These are phyloP conservation scores for Carassius auratus DNA, from an alignment of 2,113 vertebrate genomes.

Conservation along the genomic window DNA sequence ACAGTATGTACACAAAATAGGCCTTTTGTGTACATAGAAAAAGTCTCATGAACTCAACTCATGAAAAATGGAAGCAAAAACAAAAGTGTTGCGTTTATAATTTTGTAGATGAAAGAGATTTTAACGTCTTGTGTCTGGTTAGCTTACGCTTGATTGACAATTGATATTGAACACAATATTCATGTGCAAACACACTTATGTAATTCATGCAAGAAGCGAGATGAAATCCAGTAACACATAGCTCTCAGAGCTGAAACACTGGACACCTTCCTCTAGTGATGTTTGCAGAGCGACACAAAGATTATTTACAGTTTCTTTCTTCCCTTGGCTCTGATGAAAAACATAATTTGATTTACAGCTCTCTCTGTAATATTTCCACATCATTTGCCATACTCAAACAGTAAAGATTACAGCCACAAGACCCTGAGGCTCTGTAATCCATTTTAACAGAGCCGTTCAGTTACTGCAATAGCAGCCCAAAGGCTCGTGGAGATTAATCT, in stretches of 20 bases:
- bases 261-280: background rate
- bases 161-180: background rate
- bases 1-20: too few species aligned
- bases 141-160: background rate
- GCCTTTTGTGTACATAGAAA: too few species aligned
- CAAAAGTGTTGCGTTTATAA: too few species aligned
- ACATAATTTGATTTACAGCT: slow-evolving; percentile 24
- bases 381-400: slow-evolving; percentile 40
- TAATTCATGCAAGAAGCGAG: background rate
- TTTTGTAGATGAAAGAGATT: background rate
- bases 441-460: slow-evolving; percentile 24
- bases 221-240: background rate
- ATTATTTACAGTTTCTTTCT: slow-evolving; percentile 22
- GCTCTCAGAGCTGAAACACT: background rate
- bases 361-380: slow-evolving; percentile 31
- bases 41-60: too few species aligned
- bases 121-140: background rate
- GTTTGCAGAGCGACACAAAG: background rate
- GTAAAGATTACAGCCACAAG: slow-evolving; percentile 32
- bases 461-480: slow-evolving; percentile 10
- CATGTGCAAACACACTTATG: background rate
- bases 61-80: too few species aligned
- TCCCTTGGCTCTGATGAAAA: slow-evolving; percentile 3
- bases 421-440: slow-evolving; percentile 34
- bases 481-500: slow-evolving; percentile 33